Evolutionary conservation across 2,113 vertebrate genomes (phyloP).

Genomic region (Thunnus maccoyii): DNA sequence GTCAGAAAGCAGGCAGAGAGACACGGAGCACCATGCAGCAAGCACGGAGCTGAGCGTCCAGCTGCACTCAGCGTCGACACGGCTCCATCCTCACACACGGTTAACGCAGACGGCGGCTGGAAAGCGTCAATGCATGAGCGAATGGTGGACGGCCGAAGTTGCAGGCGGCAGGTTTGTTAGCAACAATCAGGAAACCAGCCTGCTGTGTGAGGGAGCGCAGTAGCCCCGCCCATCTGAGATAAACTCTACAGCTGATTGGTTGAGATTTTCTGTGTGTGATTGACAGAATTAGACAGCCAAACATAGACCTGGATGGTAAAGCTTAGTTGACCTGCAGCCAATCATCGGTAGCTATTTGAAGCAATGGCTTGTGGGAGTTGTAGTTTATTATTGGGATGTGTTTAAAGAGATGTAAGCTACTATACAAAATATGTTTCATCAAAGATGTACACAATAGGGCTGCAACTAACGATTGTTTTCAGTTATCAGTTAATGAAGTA

Average conservation of each 20-base stretch:
- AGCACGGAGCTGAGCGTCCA: conserved; percentile 29
- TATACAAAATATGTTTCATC: too few relatives aligned
- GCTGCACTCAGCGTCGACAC: conserved; percentile 35
- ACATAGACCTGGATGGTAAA: not conserved
- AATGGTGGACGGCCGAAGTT: conserved; percentile 64
- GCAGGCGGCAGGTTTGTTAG: conserved; percentile 79
- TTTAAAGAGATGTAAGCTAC: conserved; percentile 22
- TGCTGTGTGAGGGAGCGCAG: conserved; percentile 25
- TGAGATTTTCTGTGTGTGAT: not conserved
- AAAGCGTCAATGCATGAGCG: conserved; percentile 32
- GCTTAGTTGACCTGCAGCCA: conserved; percentile 47
- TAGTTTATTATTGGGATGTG: not conserved
- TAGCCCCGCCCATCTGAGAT: conserved; percentile 58
- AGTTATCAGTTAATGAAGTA: too few relatives aligned
- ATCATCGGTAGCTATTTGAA: conserved; percentile 10
- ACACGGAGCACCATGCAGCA: conserved; percentile 64
- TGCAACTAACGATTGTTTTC: too few relatives aligned
- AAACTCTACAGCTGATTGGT: conserved; percentile 54
- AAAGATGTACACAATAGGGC: not conserved
- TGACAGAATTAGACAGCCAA: conserved; percentile 3
- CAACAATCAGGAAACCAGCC: conserved; percentile 66
- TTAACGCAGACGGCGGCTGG: not conserved
- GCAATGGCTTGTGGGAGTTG: conserved; percentile 46
- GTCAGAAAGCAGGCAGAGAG: conserved; percentile 60
- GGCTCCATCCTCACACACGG: conserved; percentile 55